Conservation (phyloP, 2,888 invertebrate species). For the Heliothis peltigera region DNA sequence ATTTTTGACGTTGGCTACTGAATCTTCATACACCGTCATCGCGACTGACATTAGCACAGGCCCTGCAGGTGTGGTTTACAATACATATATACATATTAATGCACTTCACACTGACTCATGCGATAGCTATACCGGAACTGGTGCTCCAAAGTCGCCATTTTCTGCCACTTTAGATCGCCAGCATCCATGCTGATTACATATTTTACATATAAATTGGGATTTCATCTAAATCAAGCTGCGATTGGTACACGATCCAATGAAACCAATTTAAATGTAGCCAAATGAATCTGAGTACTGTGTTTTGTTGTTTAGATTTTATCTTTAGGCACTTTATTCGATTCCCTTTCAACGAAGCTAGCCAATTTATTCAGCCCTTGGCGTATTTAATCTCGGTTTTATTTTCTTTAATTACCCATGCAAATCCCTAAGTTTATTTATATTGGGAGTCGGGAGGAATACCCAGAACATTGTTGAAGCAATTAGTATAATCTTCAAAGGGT, state of each 20-base stretch:
- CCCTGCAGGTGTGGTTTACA: constrained; percentile 72
- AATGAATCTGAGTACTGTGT: constrained; percentile 68
- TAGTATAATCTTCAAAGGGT: constrained; percentile 54
- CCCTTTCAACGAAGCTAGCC: constrained; percentile 27
- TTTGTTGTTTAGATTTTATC: constrained; percentile 54
- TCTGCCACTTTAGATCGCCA: constrained; percentile 58
- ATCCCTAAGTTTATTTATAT: constrained; percentile 48
- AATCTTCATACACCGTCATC: constrained; percentile 66
- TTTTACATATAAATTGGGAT: constrained; percentile 63
- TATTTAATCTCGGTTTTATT: constrained; percentile 33
- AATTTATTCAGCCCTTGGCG: constrained; percentile 44
- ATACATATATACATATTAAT: constrained; percentile 68
- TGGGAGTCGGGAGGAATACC: constrained; percentile 7
- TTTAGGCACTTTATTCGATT: constrained; percentile 25
- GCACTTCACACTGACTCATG: constrained; percentile 73
- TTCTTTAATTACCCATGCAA: constrained; percentile 43
- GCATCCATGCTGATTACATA: constrained; percentile 37
- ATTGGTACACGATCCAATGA: constrained; percentile 58
- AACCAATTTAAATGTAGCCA: constrained; percentile 62
- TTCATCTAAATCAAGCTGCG: constrained; percentile 61
- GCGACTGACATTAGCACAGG: constrained; percentile 72
- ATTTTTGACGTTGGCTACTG: constrained; percentile 67
- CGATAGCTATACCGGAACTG: constrained; percentile 60
- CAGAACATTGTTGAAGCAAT: constrained; percentile 35
- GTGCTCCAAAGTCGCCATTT: constrained; percentile 59